Evolutionary conservation across 2,797 vertebrate species (phyloP).

Genomic region (Tangara arthus): DNA sequence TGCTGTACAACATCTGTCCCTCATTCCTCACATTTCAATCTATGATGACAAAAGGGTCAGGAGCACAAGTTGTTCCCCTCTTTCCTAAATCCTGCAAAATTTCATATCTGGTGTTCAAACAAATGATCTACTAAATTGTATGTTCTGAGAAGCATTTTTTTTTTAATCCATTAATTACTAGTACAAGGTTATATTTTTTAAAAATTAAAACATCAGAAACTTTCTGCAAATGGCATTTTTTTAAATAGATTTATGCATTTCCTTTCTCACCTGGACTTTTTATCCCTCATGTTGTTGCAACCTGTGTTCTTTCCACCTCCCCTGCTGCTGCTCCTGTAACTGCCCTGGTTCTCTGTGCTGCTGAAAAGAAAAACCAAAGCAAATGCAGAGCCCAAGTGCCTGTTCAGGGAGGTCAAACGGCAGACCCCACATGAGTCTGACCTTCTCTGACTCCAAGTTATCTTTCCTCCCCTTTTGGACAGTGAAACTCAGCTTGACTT

Average conservation of each 20-base stretch:
- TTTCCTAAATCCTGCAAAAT: background rate
- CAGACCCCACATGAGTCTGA: background rate
- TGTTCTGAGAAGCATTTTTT: background rate
- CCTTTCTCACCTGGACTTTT: background rate
- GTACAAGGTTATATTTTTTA: rapidly evolving
- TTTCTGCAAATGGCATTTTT: background rate
- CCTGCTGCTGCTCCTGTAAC: background rate
- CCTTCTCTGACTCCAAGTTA: background rate
- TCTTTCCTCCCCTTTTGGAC: background rate
- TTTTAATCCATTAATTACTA: background rate
- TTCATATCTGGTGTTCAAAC: background rate
- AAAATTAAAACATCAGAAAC: background rate
- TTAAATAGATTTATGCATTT: background rate
- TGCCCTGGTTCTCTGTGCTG: background rate
- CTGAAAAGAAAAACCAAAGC: background rate
- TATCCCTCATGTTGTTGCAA: rapidly evolving
- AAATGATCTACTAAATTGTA: background rate
- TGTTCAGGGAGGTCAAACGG: background rate
- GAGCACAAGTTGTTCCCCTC: background rate
- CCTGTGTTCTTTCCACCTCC: background rate
- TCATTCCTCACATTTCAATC: background rate
- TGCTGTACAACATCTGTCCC: background rate
- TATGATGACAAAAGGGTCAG: background rate
- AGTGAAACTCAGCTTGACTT: background rate
- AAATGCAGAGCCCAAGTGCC: background rate